phyloP scores from a whole-genome alignment of 2,797 vertebrate genomes.

The Thripadectes ignobilis region DNA sequence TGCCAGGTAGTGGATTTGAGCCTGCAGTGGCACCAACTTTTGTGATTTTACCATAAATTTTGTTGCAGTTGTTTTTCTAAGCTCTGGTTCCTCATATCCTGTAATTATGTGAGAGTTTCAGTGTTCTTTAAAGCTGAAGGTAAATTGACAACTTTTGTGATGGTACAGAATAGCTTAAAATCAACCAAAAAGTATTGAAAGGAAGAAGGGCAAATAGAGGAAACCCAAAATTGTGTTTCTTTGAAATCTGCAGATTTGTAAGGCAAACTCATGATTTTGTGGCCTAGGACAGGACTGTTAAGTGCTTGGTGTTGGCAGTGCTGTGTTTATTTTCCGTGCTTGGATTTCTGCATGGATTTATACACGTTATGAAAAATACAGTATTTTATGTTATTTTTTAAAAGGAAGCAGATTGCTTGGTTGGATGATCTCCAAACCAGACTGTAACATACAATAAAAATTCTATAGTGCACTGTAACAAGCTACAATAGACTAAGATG shows the following conservation, averaged over 20 bases:
- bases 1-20: background rate
- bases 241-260: slow-evolving; percentile 39
- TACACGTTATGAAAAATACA: slow-evolving; percentile 26
- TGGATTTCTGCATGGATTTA: slow-evolving; percentile 45
- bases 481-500: slow-evolving; percentile 26
- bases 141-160: slow-evolving; percentile 22
- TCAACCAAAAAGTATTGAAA: background rate
- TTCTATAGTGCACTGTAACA: slow-evolving; percentile 28
- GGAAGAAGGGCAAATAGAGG: background rate
- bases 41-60: background rate
- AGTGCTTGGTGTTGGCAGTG: slow-evolving; percentile 37
- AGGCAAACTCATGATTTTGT: slow-evolving; percentile 55
- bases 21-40: background rate
- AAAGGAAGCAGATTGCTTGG: slow-evolving; percentile 46
- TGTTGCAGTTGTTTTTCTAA: slow-evolving; percentile 14
- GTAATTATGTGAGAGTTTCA: background rate
- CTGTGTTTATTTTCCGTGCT: slow-evolving; percentile 52
- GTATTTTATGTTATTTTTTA: slow-evolving; percentile 53
- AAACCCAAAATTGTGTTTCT: slow-evolving; percentile 9
- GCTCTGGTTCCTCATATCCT: background rate
- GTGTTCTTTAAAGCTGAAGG: slow-evolving; percentile 12
- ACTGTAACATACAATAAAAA: slow-evolving; percentile 52
- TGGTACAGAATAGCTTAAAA: background rate
- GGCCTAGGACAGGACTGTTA: slow-evolving; percentile 24
- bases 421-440: slow-evolving; percentile 58